phyloP scores from a whole-genome alignment of 2,888 invertebrate species.

The Geophilus truncorum region DNA sequence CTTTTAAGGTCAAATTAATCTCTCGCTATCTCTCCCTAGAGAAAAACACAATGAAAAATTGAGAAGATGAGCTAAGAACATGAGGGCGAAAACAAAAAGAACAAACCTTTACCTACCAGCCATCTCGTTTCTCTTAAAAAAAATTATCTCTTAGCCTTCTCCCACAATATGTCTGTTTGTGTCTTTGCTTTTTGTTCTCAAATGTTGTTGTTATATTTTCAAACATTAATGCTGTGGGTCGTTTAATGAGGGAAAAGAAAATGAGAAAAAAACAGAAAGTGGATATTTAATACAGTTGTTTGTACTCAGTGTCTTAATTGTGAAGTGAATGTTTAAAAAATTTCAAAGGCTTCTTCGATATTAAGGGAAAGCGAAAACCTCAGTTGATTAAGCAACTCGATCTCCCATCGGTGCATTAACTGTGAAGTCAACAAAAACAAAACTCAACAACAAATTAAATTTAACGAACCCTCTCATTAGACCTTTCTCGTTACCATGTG shows the following conservation, averaged over 20 bases:
- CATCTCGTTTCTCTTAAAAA: background rate
- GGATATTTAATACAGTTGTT: background rate
- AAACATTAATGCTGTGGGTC: background rate
- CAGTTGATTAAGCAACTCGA: slow-evolving; percentile 8
- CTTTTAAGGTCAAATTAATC: slow-evolving; percentile 20
- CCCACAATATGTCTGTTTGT: background rate
- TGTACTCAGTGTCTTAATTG: background rate
- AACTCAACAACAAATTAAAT: slow-evolving; percentile 27
- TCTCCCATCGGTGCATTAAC: slow-evolving; percentile 2
- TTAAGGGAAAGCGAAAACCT: background rate
- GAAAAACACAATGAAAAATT: slow-evolving; percentile 11
- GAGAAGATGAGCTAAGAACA: slow-evolving; percentile 4
- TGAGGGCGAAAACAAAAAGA: background rate
- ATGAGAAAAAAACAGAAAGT: too few species aligned
- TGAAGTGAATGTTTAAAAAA: background rate
- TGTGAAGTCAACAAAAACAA: slow-evolving; percentile 23
- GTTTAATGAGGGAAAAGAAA: background rate
- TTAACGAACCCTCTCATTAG: slow-evolving; percentile 21
- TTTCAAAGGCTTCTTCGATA: background rate
- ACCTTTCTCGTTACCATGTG: background rate
- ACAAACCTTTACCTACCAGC: background rate
- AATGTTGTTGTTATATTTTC: too few species aligned
- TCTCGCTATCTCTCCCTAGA: background rate
- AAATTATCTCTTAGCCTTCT: background rate
- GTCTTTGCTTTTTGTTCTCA: background rate